Evolutionary conservation across 2,888 invertebrate genomes (phyloP).

Genomic region (Iphiclides podalirius): DNA sequence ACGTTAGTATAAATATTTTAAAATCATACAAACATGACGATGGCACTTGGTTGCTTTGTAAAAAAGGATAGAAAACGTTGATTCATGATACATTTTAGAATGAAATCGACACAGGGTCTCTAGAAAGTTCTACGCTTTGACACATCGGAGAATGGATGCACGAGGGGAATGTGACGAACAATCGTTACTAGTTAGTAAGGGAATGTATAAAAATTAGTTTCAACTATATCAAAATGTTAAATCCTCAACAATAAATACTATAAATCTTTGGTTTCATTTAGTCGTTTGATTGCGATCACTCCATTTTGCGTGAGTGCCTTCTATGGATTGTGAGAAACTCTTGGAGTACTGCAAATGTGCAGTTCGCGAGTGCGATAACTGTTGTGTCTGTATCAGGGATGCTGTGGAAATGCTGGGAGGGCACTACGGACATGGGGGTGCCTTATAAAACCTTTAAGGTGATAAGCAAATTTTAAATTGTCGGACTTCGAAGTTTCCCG

Average conservation of each 20-base stretch:
- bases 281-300: constrained; percentile 59
- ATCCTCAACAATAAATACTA: constrained; percentile 75
- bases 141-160: constrained; percentile 41
- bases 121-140: constrained; percentile 37
- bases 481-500: too few relatives aligned
- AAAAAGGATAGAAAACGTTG: constrained; percentile 47
- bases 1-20: constrained; percentile 61
- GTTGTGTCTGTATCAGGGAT: too few relatives aligned
- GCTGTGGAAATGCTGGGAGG: background rate
- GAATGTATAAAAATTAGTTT: constrained; percentile 73
- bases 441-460: background rate
- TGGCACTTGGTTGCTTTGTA: constrained; percentile 76
- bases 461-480: too few relatives aligned
- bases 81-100: constrained; percentile 37
- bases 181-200: constrained; percentile 40
- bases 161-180: constrained; percentile 30
- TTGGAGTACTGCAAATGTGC: background rate
- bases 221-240: constrained; percentile 62
- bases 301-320: constrained; percentile 37
- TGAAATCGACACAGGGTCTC: constrained; percentile 36
- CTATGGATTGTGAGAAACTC: background rate
- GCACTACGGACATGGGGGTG: background rate
- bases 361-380: too few relatives aligned
- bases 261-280: constrained; percentile 76
- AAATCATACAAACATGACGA: constrained; percentile 61